Conservation (phyloP, 2,888 invertebrate genomes). For the Mechanitis messenoides region DNA sequence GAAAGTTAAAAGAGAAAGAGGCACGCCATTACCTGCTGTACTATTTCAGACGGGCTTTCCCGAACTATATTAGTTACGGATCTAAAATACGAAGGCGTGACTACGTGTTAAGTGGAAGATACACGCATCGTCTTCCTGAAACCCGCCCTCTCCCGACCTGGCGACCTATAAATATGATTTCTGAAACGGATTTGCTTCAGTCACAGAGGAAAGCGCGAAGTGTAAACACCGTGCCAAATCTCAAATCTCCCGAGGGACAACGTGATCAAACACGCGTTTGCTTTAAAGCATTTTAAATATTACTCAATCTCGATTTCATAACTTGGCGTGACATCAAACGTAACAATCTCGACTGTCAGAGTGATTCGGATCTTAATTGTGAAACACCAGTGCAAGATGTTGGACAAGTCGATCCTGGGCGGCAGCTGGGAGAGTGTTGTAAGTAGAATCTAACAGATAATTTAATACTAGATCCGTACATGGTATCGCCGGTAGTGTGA, state of each 20-base stretch:
- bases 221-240: constrained; percentile 61
- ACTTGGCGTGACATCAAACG: constrained; percentile 36
- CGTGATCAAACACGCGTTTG: constrained; percentile 53
- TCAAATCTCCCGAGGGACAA: constrained; percentile 50
- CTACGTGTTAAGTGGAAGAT: constrained; percentile 62
- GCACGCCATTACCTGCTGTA: constrained; percentile 12
- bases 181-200: constrained; percentile 63
- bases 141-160: constrained; percentile 57
- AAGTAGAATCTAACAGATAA: constrained; percentile 38
- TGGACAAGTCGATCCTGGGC: constrained; percentile 67
- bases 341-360: constrained; percentile 16
- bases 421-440: constrained; percentile 75
- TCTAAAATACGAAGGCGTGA: constrained; percentile 59
- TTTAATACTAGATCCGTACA: constrained; percentile 8
- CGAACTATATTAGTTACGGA: constrained; percentile 55
- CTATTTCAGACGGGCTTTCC: constrained; percentile 62
- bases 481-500: constrained; percentile 21
- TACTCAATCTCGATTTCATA: constrained; percentile 38
- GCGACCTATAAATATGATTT: constrained; percentile 65
- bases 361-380: constrained; percentile 36
- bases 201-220: constrained; percentile 64
- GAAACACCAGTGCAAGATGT: constrained; percentile 50
- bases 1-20: no score
- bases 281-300: constrained; percentile 31
- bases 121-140: constrained; percentile 59